These are phyloP conservation scores for Heteromyza rotundicornis DNA, from an alignment of 2,888 invertebrate species.

Conservation along the genomic window DNA sequence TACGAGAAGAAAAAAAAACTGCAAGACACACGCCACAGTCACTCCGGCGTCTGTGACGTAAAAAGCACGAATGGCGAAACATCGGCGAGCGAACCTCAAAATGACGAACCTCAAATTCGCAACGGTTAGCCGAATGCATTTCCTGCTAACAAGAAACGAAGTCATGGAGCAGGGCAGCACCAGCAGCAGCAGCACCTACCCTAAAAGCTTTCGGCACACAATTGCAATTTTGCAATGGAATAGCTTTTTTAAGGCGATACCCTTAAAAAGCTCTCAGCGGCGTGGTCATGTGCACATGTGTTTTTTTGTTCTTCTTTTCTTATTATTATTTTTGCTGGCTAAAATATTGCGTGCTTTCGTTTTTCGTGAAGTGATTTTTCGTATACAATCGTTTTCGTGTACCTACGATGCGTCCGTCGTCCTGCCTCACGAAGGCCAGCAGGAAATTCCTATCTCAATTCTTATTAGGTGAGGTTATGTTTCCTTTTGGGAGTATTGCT, in stretches of 20 bases:
- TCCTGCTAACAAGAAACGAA: background rate
- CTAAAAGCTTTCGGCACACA: too few species aligned
- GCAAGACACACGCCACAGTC: background rate
- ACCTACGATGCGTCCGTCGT: too few species aligned
- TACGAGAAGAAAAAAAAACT: background rate
- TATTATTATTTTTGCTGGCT: too few species aligned
- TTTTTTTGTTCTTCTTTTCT: background rate
- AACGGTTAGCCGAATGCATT: background rate
- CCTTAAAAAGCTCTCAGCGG: background rate
- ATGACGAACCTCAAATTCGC: background rate
- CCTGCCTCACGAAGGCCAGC: too few species aligned
- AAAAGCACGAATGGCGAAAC: background rate
- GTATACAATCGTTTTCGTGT: too few species aligned
- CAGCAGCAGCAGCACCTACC: background rate
- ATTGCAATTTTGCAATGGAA: background rate
- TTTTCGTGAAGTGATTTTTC: too few species aligned
- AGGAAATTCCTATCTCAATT: background rate
- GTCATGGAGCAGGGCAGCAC: background rate
- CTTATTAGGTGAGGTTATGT: constrained; percentile 4
- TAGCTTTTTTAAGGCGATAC: background rate
- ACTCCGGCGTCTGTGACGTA: constrained; percentile 1
- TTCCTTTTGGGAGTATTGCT: background rate
- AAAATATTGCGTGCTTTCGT: too few species aligned
- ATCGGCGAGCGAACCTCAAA: background rate
- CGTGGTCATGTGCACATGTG: background rate